A percentile compares a stretch with the other conserved stretches of the same genome.
Evolutionary conservation across 2,888 invertebrate genomes (phyloP).

Genomic region (Leptarthrus brevirostris): DNA sequence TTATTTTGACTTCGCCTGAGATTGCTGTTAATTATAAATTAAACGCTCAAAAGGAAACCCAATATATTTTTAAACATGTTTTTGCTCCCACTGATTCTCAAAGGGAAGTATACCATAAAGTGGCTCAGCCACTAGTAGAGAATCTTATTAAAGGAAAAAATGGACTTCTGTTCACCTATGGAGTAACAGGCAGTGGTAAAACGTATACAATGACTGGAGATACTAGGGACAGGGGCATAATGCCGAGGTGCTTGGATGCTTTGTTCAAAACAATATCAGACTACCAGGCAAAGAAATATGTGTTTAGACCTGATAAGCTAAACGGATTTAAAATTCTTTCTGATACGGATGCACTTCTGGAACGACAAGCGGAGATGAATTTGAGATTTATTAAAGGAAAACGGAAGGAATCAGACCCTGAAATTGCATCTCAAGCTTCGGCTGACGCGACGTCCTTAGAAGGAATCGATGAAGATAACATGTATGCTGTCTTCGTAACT

Average conservation of each 20-base stretch:
- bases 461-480: slow-evolving; percentile 83
- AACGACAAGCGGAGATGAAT: slow-evolving; percentile 71
- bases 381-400: slow-evolving; percentile 61
- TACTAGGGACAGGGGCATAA: slow-evolving; percentile 80
- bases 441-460: slow-evolving; percentile 71
- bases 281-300: slow-evolving; percentile 86
- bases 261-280: slow-evolving; percentile 91
- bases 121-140: slow-evolving; percentile 87
- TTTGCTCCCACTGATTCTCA: slow-evolving; percentile 85
- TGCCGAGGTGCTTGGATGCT: slow-evolving; percentile 90
- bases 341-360: slow-evolving; percentile 88
- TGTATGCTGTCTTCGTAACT: slow-evolving; percentile 91
- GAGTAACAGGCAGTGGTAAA: slow-evolving; percentile 97
- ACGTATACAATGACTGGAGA: slow-evolving; percentile 95
- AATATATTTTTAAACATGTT: slow-evolving; percentile 84
- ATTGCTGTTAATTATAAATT: slow-evolving; percentile 73
- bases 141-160: slow-evolving; percentile 90
- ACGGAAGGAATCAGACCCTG: slow-evolving; percentile 73
- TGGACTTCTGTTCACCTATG: slow-evolving; percentile 95
- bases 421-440: slow-evolving; percentile 71
- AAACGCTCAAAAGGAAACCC: slow-evolving; percentile 75
- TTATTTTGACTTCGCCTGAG: slow-evolving; percentile 75
- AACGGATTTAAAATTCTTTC: slow-evolving; percentile 94
- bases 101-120: slow-evolving; percentile 81
- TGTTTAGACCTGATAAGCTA: slow-evolving; percentile 92